Percentiles rank a stretch among this genome's conserved stretches.
These are phyloP conservation scores for Ellobius talpinus DNA, from an alignment of 2,113 vertebrate species.

Conservation along the genomic window DNA sequence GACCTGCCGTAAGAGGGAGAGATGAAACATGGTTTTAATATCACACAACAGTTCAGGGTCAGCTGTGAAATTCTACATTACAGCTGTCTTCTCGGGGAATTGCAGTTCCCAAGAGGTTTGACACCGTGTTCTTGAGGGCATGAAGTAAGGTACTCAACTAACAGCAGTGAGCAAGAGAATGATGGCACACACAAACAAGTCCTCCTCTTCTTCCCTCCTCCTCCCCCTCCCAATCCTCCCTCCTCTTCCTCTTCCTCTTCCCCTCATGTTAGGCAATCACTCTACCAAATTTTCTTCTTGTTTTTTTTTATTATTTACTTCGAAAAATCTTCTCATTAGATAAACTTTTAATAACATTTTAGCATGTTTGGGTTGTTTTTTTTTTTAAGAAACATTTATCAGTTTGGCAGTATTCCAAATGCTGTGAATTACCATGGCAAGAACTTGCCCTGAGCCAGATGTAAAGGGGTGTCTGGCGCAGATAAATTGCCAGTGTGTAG, in stretches of 20 bases:
- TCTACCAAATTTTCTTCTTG: neutral
- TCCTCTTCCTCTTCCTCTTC: neutral
- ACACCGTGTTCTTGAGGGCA: neutral
- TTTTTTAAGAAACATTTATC: neutral
- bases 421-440: neutral
- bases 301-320: neutral
- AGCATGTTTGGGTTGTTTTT: neutral
- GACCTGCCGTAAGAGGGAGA: constrained; percentile 83
- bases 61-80: neutral
- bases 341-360: neutral
- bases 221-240: no score
- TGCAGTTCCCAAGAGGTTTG: neutral
- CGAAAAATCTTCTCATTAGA: neutral
- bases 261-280: neutral
- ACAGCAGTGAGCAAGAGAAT: neutral
- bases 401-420: constrained; percentile 6
- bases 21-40: constrained; percentile 43
- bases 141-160: constrained; percentile 16
- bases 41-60: neutral
- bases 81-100: constrained; percentile 17
- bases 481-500: neutral
- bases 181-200: neutral
- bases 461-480: neutral
- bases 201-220: neutral
- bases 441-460: neutral